A percentile compares a stretch with the other conserved stretches of the same genome.
These are phyloP conservation scores for Cephalotes varians DNA, from an alignment of 2,888 invertebrate genomes.

Conservation along the genomic window DNA sequence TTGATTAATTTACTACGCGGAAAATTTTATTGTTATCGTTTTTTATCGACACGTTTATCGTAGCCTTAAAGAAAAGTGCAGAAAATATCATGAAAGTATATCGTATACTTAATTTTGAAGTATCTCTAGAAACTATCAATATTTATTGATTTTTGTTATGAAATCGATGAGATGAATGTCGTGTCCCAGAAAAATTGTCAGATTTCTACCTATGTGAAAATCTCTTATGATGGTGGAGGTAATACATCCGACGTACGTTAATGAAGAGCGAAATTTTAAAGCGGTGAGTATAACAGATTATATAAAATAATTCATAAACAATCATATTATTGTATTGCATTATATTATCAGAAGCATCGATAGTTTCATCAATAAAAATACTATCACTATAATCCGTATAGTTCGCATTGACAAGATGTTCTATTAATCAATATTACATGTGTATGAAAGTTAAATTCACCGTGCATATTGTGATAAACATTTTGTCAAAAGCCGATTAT, in stretches of 20 bases:
- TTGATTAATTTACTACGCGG: background rate
- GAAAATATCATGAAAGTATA: background rate
- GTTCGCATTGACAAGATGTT: background rate
- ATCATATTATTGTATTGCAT: conserved; percentile 5
- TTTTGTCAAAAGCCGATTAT: background rate
- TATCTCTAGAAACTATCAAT: conserved; percentile 4
- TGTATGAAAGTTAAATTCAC: background rate
- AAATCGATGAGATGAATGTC: conserved; percentile 36
- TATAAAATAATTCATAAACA: background rate
- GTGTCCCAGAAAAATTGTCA: background rate
- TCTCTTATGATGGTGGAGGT: conserved; percentile 64
- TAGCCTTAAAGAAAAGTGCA: background rate
- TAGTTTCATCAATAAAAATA: background rate
- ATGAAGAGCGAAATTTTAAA: conserved; percentile 58
- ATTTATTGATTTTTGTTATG: conserved; percentile 14
- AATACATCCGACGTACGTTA: conserved; percentile 57
- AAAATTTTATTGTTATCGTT: background rate
- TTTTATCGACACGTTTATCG: background rate
- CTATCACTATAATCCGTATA: background rate
- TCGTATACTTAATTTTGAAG: background rate
- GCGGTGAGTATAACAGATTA: conserved; percentile 63
- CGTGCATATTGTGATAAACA: background rate
- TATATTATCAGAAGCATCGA: background rate
- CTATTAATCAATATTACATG: background rate
- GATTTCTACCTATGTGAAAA: conserved; percentile 15